phyloP scores from a whole-genome alignment of 2,113 vertebrate genomes.

The Coptodon rendalli region DNA sequence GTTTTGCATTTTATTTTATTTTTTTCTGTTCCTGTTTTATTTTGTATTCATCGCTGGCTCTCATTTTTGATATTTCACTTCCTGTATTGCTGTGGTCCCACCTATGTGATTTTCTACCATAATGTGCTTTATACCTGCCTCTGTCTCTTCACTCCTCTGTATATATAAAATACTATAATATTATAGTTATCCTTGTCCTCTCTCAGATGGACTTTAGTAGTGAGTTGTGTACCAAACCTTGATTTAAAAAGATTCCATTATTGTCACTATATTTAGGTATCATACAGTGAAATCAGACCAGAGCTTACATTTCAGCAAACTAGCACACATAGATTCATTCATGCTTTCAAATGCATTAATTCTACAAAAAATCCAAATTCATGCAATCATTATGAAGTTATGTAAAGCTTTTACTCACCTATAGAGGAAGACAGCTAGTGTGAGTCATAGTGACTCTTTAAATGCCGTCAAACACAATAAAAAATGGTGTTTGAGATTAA shows the following conservation, averaged over 20 bases:
- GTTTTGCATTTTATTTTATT: background rate
- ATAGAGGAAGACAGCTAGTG: background rate
- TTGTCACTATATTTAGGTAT: background rate
- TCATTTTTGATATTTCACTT: background rate
- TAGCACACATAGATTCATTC: background rate
- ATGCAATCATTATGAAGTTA: background rate
- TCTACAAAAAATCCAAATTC: background rate
- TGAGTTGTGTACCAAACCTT: background rate
- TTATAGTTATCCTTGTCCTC: background rate
- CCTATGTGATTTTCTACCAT: background rate
- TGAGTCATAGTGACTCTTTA: too few species aligned
- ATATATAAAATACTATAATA: background rate
- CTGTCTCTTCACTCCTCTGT: background rate
- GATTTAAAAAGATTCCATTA: background rate
- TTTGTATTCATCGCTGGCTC: background rate
- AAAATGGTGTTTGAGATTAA: too few species aligned
- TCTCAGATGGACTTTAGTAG: background rate
- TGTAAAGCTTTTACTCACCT: background rate
- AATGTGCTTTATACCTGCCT: background rate
- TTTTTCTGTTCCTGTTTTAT: background rate
- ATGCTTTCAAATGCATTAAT: background rate
- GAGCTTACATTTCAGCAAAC: background rate
- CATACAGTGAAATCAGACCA: background rate
- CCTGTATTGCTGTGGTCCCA: background rate
- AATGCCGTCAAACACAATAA: too few species aligned